These are phyloP conservation scores for Neomorphus geoffroyi DNA, from an alignment of 2,797 vertebrate species.

Conservation along the genomic window DNA sequence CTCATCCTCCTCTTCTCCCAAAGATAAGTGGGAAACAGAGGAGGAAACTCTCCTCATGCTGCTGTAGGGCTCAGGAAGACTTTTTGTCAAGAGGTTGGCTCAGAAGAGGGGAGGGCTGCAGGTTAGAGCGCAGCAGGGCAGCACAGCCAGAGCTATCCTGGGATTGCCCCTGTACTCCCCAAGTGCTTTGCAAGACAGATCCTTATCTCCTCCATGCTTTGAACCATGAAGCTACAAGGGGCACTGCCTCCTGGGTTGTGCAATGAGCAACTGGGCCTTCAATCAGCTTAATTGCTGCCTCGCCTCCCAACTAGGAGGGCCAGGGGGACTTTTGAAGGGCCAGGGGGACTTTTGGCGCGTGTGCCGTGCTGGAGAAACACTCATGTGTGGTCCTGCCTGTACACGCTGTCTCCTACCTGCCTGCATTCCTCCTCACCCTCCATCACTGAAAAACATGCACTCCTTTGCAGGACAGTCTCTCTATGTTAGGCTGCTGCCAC, in stretches of 20 bases:
- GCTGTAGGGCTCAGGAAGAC: background rate
- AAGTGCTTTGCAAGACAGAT: background rate
- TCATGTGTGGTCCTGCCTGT: background rate
- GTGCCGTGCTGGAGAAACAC: background rate
- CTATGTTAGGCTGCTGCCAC: background rate
- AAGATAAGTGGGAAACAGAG: background rate
- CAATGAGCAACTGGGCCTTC: constrained; percentile 12
- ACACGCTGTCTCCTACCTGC: constrained; percentile 6
- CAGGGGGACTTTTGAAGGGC: constrained; percentile 17
- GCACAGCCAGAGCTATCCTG: background rate
- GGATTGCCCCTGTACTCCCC: background rate
- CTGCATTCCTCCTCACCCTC: constrained; percentile 5
- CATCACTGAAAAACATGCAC: background rate
- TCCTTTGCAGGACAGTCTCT: background rate
- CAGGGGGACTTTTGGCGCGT: background rate
- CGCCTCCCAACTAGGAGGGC: background rate
- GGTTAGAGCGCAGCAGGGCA: background rate
- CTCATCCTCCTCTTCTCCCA: too few relatives aligned
- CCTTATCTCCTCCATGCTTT: background rate
- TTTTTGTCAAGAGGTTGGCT: background rate
- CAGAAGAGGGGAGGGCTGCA: background rate
- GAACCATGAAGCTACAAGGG: background rate
- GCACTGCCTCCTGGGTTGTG: constrained; percentile 12
- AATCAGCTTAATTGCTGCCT: constrained; percentile 41
- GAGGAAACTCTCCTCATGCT: background rate